Conservation (phyloP, 1,140 invertebrate species). For the Neuroterus valhalla region DNA sequence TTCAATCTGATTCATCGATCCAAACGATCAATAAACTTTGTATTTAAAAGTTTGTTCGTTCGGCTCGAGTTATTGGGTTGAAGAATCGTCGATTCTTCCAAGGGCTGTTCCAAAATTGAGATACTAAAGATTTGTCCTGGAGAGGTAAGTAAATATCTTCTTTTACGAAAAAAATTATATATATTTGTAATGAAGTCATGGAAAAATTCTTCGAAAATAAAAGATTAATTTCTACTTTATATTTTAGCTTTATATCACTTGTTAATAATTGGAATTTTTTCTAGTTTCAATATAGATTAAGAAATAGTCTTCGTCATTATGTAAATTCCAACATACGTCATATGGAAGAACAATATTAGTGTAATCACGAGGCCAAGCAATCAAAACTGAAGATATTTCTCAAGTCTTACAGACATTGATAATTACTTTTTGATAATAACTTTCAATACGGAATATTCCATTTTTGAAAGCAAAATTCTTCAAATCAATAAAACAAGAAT, state of each 20-base stretch:
- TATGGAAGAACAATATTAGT: slow-evolving; percentile 7
- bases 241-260: too few species aligned
- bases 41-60: slow-evolving; percentile 74
- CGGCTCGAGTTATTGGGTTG: slow-evolving; percentile 74
- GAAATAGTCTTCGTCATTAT: background rate
- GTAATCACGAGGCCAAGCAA: slow-evolving; percentile 1
- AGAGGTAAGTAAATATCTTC: too few species aligned
- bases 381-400: background rate
- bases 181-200: too few species aligned
- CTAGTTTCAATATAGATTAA: too few species aligned
- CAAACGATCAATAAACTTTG: slow-evolving; percentile 75
- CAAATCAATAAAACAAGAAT: too few species aligned
- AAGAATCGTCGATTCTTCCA: slow-evolving; percentile 41
- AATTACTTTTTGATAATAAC: too few species aligned
- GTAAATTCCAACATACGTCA: background rate
- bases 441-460: too few species aligned
- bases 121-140: background rate
- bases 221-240: too few species aligned
- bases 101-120: slow-evolving; percentile 4
- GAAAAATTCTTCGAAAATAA: too few species aligned
- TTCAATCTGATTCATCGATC: slow-evolving; percentile 71
- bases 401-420: background rate
- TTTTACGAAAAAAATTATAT: too few species aligned
- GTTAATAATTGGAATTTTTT: background rate
- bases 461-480: too few species aligned